Conservation (phyloP, 1,140 invertebrate genomes). For the Tetramorium simillimum region DNA sequence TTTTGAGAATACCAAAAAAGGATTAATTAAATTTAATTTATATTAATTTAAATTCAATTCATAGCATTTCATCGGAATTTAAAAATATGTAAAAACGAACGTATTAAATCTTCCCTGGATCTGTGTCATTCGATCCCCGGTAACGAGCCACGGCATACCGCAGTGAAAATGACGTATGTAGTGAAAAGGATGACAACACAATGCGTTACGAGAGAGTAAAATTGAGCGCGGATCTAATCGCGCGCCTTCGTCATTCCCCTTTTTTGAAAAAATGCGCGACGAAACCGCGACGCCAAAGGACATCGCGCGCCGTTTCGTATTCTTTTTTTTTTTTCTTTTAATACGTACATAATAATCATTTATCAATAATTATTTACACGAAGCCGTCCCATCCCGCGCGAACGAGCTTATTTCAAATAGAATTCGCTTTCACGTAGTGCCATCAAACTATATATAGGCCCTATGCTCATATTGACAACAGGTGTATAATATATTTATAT, state of each 20-base stretch:
- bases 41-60: neutral
- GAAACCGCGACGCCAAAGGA: slow-evolving; percentile 28
- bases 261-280: slow-evolving; percentile 30
- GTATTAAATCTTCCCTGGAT: neutral
- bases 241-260: neutral
- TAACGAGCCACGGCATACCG: slow-evolving; percentile 11
- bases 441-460: slow-evolving; percentile 79
- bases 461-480: slow-evolving; percentile 84
- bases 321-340: slow-evolving; percentile 22
- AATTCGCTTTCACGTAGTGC: slow-evolving; percentile 77
- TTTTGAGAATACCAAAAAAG: neutral
- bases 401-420: slow-evolving; percentile 79
- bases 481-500: slow-evolving; percentile 76
- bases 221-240: slow-evolving; percentile 45
- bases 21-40: neutral
- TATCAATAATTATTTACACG: slow-evolving; percentile 79
- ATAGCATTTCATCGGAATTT: neutral
- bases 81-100: neutral
- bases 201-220: slow-evolving; percentile 48
- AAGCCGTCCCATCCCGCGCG: slow-evolving; percentile 67
- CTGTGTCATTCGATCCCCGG: neutral
- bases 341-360: slow-evolving; percentile 53
- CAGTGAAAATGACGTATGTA: slow-evolving; percentile 2
- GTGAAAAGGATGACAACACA: slow-evolving; percentile 34
- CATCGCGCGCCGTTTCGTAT: slow-evolving; percentile 24